These are phyloP conservation scores for Leucophenga varia DNA, from an alignment of 1,140 invertebrate species.

Conservation along the genomic window DNA sequence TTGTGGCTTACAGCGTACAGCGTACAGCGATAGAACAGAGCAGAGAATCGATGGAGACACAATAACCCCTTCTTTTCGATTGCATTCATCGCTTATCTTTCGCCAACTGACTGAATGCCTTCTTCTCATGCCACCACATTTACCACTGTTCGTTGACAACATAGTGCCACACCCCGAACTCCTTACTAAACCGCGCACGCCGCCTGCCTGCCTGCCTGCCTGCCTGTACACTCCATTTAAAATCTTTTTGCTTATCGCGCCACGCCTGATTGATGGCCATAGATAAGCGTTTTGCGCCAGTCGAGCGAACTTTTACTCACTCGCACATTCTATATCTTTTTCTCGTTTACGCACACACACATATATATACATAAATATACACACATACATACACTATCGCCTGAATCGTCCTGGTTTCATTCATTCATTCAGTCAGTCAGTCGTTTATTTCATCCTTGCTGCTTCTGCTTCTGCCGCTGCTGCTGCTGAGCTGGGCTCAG, in stretches of 20 bases:
- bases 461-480: conserved; percentile 5
- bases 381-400: no score
- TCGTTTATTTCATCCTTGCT: conserved; percentile 19
- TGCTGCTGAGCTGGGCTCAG: neutral
- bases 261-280: conserved; percentile 56
- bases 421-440: no score
- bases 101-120: no score
- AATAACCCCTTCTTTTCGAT: no score
- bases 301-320: conserved; percentile 1
- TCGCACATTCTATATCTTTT: neutral
- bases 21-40: no score
- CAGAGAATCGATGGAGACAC: no score
- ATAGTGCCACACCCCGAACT: neutral
- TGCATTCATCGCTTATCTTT: no score
- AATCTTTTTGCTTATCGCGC: conserved; percentile 56
- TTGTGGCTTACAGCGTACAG: no score
- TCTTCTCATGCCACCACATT: no score
- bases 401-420: no score
- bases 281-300: conserved; percentile 37
- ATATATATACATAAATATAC: no score
- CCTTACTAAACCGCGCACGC: neutral
- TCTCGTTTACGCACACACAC: no score
- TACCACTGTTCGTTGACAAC: neutral
- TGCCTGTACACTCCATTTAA: conserved; percentile 46
- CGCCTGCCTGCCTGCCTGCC: neutral